These are phyloP conservation scores for Elaphurus davidianus DNA, from an alignment of 2,113 vertebrate genomes.

Conservation along the genomic window DNA sequence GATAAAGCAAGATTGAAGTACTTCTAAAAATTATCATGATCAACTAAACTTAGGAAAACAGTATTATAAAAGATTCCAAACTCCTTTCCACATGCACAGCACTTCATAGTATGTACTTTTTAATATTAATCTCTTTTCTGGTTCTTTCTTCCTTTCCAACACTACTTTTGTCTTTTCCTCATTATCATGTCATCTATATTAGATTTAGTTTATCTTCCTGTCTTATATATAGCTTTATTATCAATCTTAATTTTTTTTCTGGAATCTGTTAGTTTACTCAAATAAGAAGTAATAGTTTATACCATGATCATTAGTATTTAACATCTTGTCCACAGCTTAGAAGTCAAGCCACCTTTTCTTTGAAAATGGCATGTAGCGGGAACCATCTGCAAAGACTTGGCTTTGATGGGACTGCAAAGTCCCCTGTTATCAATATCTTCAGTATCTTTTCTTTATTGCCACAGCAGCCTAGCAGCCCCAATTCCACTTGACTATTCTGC, in stretches of 20 bases:
- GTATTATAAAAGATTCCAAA: not conserved
- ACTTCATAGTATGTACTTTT: not conserved
- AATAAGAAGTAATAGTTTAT: not conserved
- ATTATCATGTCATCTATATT: not conserved
- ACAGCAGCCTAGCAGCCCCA: not conserved
- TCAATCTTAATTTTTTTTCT: not conserved
- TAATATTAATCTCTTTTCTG: not conserved
- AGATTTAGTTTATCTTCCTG: not conserved
- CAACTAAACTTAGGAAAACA: not conserved
- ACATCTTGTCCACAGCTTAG: not conserved
- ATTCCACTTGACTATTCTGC: not conserved
- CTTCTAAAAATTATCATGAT: not conserved
- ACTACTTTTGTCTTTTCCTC: not conserved
- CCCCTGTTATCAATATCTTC: not conserved
- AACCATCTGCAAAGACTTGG: not conserved
- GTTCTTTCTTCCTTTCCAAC: not conserved
- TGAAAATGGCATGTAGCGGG: not conserved
- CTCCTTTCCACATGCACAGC: not conserved
- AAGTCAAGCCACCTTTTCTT: not conserved
- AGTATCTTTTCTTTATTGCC: not conserved
- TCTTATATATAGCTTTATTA: not conserved
- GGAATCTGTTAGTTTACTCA: not conserved
- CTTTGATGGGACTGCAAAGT: not conserved
- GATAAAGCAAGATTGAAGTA: not conserved
- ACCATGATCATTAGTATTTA: not conserved